Base-by-base conservation (phyloP, 2,113 vertebrate genomes). In the Chroicocephalus ridibundus region DNA sequence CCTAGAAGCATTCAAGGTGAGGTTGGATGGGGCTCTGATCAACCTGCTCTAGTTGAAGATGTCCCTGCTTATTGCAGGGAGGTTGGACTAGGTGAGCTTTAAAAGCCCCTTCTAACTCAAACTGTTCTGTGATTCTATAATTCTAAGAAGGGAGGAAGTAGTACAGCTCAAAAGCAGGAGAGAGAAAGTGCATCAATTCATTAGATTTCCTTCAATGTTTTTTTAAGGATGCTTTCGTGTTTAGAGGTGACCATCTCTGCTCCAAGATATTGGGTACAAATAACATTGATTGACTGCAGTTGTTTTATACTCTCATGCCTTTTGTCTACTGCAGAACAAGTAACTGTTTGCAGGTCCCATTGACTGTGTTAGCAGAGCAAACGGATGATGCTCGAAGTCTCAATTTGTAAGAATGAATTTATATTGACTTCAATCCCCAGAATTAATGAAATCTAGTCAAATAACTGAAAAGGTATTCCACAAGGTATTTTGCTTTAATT, bases 381-480 rank as follows among this genome's bases (percentile, higher is more conserved):
- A 90, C 76, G 91, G 36, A 57, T 93, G 81, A 84, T 83, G 72
- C 8, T 81, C 17, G 68, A 90, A 34, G 46, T 96, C 51, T 95
- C 74, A 91, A 86, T 97, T 97, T 92, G 25, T 46, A 86, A 84
- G 71, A 96, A 42, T 75, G 52, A 96, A 87, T 97, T 97, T 95
- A 96, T 97, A 96, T 96, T 97, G 92, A 94, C 88, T 96, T 94
- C 82, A 91, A 89, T 86, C 96, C 57, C 69, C 54, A 94, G 69
- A 95, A 97, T 94, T 97, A 98, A 98, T 96, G 93, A 98, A 97
- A 97, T 76, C 26, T 61, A 83, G 90, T 88, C 88, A 96, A 97
- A 97, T 93, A 96, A 96, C 69, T 62, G 61, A 93, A 93, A 97
- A 93, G 16, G 8, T 84, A 96, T 96, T 97, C 93, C 88, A 90